A percentile compares a stretch with the other conserved stretches of the same genome.
These are phyloP conservation scores for Cherax quadricarinatus DNA, from an alignment of 1,140 invertebrate genomes.

Conservation along the genomic window DNA sequence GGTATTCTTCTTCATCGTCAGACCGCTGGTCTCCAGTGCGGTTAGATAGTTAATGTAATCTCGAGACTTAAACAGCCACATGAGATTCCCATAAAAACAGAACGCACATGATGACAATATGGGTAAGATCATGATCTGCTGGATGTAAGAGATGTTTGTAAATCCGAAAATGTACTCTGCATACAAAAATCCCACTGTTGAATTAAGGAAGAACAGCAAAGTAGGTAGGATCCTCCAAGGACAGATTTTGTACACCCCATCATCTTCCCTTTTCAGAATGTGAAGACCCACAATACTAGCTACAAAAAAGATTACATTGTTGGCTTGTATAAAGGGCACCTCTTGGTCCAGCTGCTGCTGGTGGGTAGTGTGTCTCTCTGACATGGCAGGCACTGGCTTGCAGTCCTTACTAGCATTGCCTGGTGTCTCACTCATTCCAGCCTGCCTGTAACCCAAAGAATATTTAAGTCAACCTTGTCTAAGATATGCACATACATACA, in stretches of 20 bases:
- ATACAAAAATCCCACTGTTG: neutral
- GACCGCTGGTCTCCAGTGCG: neutral
- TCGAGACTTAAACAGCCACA: neutral
- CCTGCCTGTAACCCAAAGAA: too few relatives aligned
- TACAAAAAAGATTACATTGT: neutral
- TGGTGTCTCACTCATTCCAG: too few relatives aligned
- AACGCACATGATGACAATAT: neutral
- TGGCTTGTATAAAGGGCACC: neutral
- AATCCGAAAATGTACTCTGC: neutral
- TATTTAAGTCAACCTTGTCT: too few relatives aligned
- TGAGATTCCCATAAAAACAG: neutral
- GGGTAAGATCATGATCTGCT: neutral
- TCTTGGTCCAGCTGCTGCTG: neutral
- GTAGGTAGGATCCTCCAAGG: neutral
- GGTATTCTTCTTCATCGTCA: neutral
- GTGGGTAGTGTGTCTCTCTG: too few relatives aligned
- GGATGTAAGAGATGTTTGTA: neutral
- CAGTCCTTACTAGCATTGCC: too few relatives aligned
- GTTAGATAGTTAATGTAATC: conserved; percentile 13
- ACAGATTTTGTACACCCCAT: neutral
- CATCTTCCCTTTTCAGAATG: neutral
- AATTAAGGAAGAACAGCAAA: neutral
- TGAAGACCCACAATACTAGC: conserved; percentile 7
- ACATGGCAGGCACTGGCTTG: too few relatives aligned
- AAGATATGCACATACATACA: too few relatives aligned